These are phyloP conservation scores for Eurystomus gularis DNA, from an alignment of 2,113 vertebrate genomes.

Conservation along the genomic window DNA sequence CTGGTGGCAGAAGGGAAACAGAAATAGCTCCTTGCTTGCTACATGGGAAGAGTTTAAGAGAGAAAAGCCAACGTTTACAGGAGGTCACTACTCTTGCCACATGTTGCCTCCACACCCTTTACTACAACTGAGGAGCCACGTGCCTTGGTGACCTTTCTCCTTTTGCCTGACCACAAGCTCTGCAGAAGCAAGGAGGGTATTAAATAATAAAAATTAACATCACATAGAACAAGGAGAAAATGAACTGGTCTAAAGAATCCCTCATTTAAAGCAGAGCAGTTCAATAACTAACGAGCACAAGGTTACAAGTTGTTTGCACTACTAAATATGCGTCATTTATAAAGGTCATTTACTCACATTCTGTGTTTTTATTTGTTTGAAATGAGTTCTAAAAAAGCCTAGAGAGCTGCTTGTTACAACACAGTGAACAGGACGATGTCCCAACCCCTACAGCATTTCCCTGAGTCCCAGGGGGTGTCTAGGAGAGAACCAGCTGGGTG, in stretches of 20 bases:
- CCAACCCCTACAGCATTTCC: not conserved
- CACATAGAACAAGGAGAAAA: not conserved
- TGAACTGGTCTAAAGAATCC: not conserved
- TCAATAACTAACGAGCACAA: fast-evolving
- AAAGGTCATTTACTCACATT: not conserved
- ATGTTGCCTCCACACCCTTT: not conserved
- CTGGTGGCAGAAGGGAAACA: not conserved
- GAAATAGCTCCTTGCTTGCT: not conserved
- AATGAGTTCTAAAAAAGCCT: not conserved
- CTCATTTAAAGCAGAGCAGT: not conserved
- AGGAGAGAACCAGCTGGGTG: not conserved
- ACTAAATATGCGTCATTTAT: not conserved
- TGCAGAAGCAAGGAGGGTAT: not conserved
- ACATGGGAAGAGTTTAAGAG: not conserved
- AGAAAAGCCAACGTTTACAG: not conserved
- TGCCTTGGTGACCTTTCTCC: not conserved
- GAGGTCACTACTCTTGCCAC: not conserved
- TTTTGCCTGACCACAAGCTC: not conserved
- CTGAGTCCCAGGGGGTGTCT: not conserved
- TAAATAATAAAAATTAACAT: not conserved
- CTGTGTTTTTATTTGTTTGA: not conserved
- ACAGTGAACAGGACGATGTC: not conserved
- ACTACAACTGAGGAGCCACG: not conserved
- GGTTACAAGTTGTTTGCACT: not conserved
- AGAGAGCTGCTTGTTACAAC: not conserved